Conservation (phyloP, 2,888 invertebrate genomes). For the Busseola fusca region DNA sequence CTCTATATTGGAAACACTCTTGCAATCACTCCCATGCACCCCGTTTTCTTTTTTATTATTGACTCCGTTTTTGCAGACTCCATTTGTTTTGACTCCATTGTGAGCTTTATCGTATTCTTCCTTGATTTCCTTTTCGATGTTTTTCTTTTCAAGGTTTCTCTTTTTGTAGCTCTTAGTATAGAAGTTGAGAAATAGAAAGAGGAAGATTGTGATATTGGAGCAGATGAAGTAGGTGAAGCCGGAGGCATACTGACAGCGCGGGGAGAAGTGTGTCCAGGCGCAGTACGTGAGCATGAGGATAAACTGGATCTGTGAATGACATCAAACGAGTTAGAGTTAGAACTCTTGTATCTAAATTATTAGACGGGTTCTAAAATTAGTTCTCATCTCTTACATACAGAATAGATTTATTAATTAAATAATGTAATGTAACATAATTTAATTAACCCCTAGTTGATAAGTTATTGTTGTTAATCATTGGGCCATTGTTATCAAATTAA, state of each 20-base stretch:
- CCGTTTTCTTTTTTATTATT: constrained; percentile 67
- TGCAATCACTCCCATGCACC: constrained; percentile 66
- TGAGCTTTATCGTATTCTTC: constrained; percentile 66
- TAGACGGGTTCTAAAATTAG: not conserved
- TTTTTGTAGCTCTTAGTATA: constrained; percentile 89
- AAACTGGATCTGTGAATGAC: constrained; percentile 90
- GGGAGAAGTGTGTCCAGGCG: constrained; percentile 86
- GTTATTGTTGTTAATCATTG: too few species aligned
- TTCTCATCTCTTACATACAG: not conserved
- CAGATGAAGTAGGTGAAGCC: constrained; percentile 88
- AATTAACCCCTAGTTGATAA: too few species aligned
- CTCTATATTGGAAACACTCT: constrained; percentile 68
- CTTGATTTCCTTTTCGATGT: constrained; percentile 70
- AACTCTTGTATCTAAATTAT: not conserved
- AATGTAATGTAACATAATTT: too few species aligned
- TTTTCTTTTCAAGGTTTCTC: constrained; percentile 72
- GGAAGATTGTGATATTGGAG: constrained; percentile 89
- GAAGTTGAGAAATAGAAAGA: constrained; percentile 91
- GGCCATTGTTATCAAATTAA: too few species aligned
- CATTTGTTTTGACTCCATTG: constrained; percentile 68
- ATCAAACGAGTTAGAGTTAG: constrained; percentile 7
- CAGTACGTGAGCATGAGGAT: constrained; percentile 91
- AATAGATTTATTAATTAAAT: too few species aligned
- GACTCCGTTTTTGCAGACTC: constrained; percentile 64
- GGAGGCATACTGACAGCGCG: constrained; percentile 90